Evolutionary conservation across 64 coral and sea anemone genomes (phyloP).

Genomic region (Stichodactyla helianthus): DNA sequence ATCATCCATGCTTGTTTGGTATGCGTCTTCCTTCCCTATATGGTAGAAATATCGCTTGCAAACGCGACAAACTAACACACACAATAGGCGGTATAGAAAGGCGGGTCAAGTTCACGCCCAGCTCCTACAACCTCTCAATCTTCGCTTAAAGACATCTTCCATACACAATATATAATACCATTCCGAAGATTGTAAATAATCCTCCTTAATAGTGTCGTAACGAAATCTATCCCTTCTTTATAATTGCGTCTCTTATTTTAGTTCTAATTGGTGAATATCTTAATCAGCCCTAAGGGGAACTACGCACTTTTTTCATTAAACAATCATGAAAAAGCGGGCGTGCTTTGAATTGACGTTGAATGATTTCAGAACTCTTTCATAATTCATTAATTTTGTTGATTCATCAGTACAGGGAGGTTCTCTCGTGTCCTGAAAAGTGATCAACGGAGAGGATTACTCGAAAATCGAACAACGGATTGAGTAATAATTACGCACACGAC

Average conservation of each 20-base stretch:
- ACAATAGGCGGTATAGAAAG: neutral
- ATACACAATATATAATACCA: neutral
- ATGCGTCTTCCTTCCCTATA: too few species aligned
- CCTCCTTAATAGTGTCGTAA: neutral
- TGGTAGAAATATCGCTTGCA: neutral
- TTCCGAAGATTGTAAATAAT: neutral
- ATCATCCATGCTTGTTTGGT: too few species aligned
- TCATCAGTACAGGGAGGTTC: neutral
- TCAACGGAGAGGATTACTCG: neutral
- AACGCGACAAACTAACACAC: neutral
- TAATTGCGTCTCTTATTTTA: neutral
- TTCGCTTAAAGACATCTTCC: neutral
- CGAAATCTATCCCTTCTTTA: neutral
- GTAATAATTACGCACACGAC: neutral
- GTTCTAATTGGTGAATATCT: neutral
- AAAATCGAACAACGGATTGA: neutral
- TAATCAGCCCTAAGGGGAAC: neutral
- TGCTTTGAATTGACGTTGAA: neutral
- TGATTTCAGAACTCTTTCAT: neutral
- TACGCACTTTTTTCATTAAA: neutral
- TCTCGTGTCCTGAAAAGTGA: neutral
- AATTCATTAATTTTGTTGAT: neutral
- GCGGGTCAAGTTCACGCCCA: neutral
- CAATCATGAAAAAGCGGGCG: neutral
- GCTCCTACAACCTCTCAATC: neutral